A percentile compares a stretch with the other conserved stretches of the same genome.
phyloP scores from a whole-genome alignment of 2,888 invertebrate genomes.

The Cantharis rufa region DNA sequence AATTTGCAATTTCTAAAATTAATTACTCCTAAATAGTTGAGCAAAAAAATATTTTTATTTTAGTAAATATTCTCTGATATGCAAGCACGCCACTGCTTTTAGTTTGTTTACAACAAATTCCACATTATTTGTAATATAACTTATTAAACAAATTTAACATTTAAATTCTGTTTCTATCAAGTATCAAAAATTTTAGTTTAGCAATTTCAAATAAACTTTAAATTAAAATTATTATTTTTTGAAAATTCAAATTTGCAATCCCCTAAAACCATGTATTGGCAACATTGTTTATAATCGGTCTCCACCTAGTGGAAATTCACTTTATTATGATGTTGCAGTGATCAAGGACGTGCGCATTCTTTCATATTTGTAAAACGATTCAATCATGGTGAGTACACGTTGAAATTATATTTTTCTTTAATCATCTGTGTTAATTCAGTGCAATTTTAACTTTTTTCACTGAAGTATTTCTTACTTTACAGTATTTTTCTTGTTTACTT shows the following conservation, averaged over 20 bases:
- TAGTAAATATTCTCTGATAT: too few species aligned
- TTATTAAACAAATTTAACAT: background rate
- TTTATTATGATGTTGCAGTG: background rate
- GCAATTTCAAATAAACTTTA: background rate
- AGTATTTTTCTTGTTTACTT: background rate
- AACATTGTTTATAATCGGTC: background rate
- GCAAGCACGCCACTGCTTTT: too few species aligned
- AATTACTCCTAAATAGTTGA: too few species aligned
- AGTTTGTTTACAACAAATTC: too few species aligned
- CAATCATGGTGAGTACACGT: background rate
- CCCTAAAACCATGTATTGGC: background rate
- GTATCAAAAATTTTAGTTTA: background rate
- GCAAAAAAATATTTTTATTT: too few species aligned
- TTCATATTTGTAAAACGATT: background rate
- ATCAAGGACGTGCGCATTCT: background rate
- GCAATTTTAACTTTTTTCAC: background rate
- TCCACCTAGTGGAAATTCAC: background rate
- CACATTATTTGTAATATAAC: too few species aligned
- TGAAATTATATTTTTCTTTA: background rate
- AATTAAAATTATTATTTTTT: background rate
- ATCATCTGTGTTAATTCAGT: background rate
- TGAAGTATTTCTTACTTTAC: background rate
- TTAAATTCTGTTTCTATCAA: background rate
- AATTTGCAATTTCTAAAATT: too few species aligned
- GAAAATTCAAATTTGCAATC: background rate